These are phyloP conservation scores for Lutraria rhynchaena DNA, from an alignment of 1,140 invertebrate genomes.

Conservation along the genomic window DNA sequence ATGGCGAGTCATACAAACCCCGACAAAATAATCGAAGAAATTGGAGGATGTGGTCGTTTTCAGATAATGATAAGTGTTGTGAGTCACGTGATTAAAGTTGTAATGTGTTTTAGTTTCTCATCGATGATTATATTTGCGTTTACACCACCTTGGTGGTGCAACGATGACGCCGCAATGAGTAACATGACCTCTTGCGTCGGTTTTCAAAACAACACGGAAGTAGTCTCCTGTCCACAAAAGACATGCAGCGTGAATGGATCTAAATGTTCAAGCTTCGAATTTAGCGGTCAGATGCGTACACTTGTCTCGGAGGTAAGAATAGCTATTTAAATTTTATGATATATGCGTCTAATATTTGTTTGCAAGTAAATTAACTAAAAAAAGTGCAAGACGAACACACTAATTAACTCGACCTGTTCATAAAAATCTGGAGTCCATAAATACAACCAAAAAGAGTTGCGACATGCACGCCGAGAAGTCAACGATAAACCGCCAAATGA, in stretches of 20 bases:
- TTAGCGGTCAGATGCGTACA: background rate
- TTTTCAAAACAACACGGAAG: background rate
- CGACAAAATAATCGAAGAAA: constrained; percentile 27
- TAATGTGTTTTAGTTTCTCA: background rate
- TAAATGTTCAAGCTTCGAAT: background rate
- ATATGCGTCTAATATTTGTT: too few relatives aligned
- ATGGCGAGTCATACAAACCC: background rate
- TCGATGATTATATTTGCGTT: background rate
- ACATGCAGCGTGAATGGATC: background rate
- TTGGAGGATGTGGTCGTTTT: constrained; percentile 11
- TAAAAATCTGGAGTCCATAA: too few relatives aligned
- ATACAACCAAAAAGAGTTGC: too few relatives aligned
- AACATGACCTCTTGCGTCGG: constrained; percentile 6
- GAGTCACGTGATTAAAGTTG: background rate
- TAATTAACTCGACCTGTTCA: too few relatives aligned
- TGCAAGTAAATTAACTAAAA: too few relatives aligned
- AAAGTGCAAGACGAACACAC: too few relatives aligned
- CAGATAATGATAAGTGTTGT: background rate
- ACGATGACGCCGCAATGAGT: background rate
- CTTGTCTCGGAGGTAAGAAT: background rate
- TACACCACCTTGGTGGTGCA: constrained; percentile 11
- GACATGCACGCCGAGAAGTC: too few relatives aligned
- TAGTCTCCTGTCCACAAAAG: background rate
- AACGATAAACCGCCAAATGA: too few relatives aligned
- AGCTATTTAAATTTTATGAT: too few relatives aligned